A percentile compares a stretch with the other conserved stretches of the same genome.
Conservation (phyloP, 2,888 invertebrate genomes). For the Quadriops clusia region DNA sequence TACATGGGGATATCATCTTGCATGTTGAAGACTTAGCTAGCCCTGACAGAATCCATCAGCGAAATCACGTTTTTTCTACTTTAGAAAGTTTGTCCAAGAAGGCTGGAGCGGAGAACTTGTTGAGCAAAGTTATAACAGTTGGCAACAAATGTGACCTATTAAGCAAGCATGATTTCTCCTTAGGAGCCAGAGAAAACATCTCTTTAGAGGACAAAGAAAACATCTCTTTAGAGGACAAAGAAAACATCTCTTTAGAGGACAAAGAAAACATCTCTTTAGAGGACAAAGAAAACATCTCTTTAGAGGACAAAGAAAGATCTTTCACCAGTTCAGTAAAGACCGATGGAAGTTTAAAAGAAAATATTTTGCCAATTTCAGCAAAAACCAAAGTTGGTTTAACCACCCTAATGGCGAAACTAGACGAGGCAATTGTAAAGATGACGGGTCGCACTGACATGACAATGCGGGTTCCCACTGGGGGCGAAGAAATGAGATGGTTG, state of each 20-base stretch:
- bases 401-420: slow-evolving; percentile 33
- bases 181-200: no score
- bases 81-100: slow-evolving; percentile 42
- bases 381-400: slow-evolving; percentile 20
- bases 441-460: slow-evolving; percentile 42
- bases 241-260: no score
- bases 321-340: no score
- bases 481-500: slow-evolving; percentile 49
- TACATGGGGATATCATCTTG: slow-evolving; percentile 66
- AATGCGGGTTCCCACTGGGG: slow-evolving; percentile 47
- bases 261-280: no score
- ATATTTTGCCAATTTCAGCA: slow-evolving; percentile 32
- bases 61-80: slow-evolving; percentile 55
- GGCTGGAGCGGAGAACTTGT: slow-evolving; percentile 32
- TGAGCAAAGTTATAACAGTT: slow-evolving; percentile 50
- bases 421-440: slow-evolving; percentile 39
- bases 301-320: no score
- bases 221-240: no score
- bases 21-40: slow-evolving; percentile 72
- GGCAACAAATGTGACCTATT: slow-evolving; percentile 66
- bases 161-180: no score
- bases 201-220: no score
- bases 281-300: no score
- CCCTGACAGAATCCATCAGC: slow-evolving; percentile 55
- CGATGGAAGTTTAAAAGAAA: slow-evolving; percentile 13